These are phyloP conservation scores for Calliphora vicina DNA, from an alignment of 1,140 invertebrate genomes.

Conservation along the genomic window DNA sequence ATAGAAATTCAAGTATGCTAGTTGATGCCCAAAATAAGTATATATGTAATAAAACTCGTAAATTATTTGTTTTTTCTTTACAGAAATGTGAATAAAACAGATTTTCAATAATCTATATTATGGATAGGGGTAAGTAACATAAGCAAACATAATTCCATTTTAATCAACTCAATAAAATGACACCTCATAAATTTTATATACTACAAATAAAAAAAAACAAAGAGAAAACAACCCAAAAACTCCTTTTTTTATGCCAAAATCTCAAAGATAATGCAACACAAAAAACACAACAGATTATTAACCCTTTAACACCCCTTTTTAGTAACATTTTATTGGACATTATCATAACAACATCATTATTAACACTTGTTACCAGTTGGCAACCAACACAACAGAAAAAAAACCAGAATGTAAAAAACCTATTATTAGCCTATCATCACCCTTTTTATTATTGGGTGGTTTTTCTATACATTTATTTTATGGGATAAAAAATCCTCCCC, in stretches of 20 bases:
- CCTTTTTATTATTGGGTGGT: not conserved
- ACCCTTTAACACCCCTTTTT: conserved; percentile 42
- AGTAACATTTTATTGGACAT: conserved; percentile 6
- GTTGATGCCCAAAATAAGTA: no score
- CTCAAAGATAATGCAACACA: not conserved
- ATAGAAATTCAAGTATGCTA: no score
- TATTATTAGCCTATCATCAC: not conserved
- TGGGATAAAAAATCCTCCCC: not conserved
- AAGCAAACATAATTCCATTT: not conserved
- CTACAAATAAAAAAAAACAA: not conserved
- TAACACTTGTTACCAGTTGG: conserved; percentile 4
- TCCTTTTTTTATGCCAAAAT: not conserved
- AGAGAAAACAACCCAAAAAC: not conserved
- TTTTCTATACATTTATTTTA: not conserved
- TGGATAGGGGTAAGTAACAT: not conserved
- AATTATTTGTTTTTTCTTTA: no score
- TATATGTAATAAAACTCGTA: no score
- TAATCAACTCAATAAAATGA: not conserved
- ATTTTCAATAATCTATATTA: no score
- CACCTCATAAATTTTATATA: not conserved
- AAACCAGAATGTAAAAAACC: not conserved
- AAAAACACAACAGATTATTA: conserved; percentile 35
- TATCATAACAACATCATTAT: conserved; percentile 10
- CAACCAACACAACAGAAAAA: no score
- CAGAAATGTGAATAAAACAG: no score